Conservation (phyloP, 2,888 invertebrate species). For the Papilio demoleus region DNA sequence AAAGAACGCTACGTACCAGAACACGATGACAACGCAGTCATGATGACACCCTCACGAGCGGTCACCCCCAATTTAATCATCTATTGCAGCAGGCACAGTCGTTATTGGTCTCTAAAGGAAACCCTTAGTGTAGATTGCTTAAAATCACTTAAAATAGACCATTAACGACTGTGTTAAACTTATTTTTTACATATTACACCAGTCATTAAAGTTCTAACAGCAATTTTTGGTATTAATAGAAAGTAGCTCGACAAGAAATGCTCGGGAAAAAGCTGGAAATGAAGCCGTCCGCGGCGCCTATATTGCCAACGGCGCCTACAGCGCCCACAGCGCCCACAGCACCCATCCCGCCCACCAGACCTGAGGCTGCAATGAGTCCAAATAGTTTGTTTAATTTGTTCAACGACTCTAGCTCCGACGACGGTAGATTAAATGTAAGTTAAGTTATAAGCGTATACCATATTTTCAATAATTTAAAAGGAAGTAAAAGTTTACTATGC, state of each 20-base stretch:
- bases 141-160: background rate
- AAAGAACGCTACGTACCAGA: conserved; percentile 48
- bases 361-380: too few species aligned
- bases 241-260: background rate
- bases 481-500: too few species aligned
- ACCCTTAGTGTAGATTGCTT: background rate
- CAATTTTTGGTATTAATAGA: conserved; percentile 15
- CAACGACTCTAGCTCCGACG: too few species aligned
- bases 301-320: conserved; percentile 44
- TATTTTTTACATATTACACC: background rate
- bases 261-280: background rate
- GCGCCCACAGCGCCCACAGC: too few species aligned
- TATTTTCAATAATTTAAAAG: too few species aligned
- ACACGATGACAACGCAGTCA: conserved; percentile 57
- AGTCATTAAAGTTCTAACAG: background rate
- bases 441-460: too few species aligned
- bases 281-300: conserved; percentile 36
- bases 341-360: too few species aligned
- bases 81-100: background rate
- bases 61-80: conserved; percentile 30
- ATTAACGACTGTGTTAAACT: background rate
- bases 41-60: conserved; percentile 48
- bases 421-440: too few species aligned
- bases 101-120: background rate
- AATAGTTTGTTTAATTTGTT: too few species aligned